Percentiles rank a stretch among this genome's conserved stretches.
These are phyloP conservation scores for Aphidius gifuensis DNA, from an alignment of 1,140 invertebrate genomes.

Conservation along the genomic window DNA sequence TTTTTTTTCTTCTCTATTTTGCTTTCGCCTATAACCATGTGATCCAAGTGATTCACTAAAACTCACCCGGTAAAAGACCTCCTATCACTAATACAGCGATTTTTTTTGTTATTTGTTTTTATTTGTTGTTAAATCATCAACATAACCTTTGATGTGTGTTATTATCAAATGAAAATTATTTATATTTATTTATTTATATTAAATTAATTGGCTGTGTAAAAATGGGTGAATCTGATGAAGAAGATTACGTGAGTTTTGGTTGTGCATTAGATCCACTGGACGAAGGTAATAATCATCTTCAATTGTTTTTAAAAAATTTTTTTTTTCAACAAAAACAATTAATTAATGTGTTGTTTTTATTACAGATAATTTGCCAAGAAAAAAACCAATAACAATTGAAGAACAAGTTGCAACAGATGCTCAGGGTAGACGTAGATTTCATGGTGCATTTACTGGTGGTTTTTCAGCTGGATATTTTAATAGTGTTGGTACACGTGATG, in stretches of 20 bases:
- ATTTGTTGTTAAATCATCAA: too few relatives aligned
- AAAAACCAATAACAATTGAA: slow-evolving; percentile 78
- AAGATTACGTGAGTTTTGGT: slow-evolving; percentile 70
- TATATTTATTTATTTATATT: too few relatives aligned
- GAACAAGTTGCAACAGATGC: slow-evolving; percentile 90
- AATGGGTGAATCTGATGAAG: slow-evolving; percentile 53
- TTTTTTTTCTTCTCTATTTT: slow-evolving; percentile 3
- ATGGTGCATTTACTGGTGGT: slow-evolving; percentile 98
- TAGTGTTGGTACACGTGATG: slow-evolving; percentile 92
- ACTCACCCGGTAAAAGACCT: too few relatives aligned
- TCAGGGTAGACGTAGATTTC: slow-evolving; percentile 88
- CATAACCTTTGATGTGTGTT: too few relatives aligned
- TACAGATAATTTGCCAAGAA: slow-evolving; percentile 73
- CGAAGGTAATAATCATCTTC: slow-evolving; percentile 63
- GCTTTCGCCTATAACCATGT: too few relatives aligned
- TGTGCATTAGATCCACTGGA: slow-evolving; percentile 73
- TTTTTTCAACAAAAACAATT: too few relatives aligned
- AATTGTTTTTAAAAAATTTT: not conserved
- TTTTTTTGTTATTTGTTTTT: too few relatives aligned
- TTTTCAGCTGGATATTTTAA: slow-evolving; percentile 98
- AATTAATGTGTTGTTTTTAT: slow-evolving; percentile 22
- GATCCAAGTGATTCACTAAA: too few relatives aligned
- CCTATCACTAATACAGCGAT: too few relatives aligned
- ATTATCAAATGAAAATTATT: too few relatives aligned
- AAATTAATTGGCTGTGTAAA: slow-evolving; percentile 5